A percentile compares a stretch with the other conserved stretches of the same genome.
Evolutionary conservation across 2,888 invertebrate genomes (phyloP).

Genomic region (Nezara viridula): DNA sequence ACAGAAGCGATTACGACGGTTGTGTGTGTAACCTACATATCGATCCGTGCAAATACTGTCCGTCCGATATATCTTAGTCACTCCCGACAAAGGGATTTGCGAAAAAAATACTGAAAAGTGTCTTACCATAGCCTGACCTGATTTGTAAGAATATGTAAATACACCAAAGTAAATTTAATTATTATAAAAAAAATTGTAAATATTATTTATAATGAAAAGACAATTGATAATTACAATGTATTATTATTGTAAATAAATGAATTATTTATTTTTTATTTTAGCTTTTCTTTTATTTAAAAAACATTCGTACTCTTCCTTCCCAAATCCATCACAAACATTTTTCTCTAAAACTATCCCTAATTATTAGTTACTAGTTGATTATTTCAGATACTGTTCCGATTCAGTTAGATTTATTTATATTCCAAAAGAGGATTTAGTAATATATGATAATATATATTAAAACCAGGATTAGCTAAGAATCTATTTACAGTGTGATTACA

Average conservation of each 20-base stretch:
- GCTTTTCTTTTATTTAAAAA: background rate
- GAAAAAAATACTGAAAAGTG: conserved; percentile 26
- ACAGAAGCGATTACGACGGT: conserved; percentile 15
- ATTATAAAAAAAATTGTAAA: background rate
- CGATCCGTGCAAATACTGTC: conserved; percentile 25
- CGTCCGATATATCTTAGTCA: conserved; percentile 33
- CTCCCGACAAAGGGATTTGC: background rate
- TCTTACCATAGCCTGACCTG: background rate
- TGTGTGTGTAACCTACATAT: conserved; percentile 1
- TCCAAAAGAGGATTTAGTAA: background rate
- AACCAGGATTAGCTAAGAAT: background rate
- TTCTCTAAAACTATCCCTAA: no score
- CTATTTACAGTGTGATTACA: background rate
- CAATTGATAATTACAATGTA: background rate
- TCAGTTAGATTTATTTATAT: background rate
- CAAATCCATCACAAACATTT: no score
- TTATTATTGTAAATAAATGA: background rate
- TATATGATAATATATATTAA: background rate
- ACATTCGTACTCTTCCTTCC: background rate
- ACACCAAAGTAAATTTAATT: background rate
- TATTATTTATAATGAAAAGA: background rate
- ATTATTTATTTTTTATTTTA: background rate
- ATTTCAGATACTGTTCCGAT: no score
- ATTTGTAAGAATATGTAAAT: conserved; percentile 33
- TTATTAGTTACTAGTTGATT: no score